Evolutionary conservation across 2,888 invertebrate genomes (phyloP).

Genomic region (Argyra leucocephala): DNA sequence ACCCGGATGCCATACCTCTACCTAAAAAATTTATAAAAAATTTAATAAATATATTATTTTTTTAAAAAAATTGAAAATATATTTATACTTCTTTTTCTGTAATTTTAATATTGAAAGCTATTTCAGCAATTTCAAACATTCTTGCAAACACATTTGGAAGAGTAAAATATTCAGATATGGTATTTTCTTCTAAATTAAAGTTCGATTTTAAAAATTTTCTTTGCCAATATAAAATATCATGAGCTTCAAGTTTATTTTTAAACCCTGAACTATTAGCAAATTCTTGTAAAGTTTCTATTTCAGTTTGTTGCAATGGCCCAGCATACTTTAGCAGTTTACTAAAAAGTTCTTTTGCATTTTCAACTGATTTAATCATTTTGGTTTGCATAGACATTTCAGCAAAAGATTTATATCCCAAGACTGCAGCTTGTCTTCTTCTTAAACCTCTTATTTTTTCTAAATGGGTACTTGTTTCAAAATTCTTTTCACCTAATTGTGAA

Average conservation of each 20-base stretch:
- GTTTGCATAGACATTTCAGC: slow-evolving; percentile 87
- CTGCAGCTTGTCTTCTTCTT: slow-evolving; percentile 60
- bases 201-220: slow-evolving; percentile 60
- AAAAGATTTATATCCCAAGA: slow-evolving; percentile 69
- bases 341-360: slow-evolving; percentile 63
- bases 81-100: slow-evolving; percentile 47
- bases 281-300: slow-evolving; percentile 58
- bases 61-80: slow-evolving; percentile 28
- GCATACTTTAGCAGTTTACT: slow-evolving; percentile 58
- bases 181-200: slow-evolving; percentile 60
- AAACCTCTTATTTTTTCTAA: slow-evolving; percentile 67
- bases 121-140: slow-evolving; percentile 64
- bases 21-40: slow-evolving; percentile 27
- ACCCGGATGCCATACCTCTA: slow-evolving; percentile 75
- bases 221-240: slow-evolving; percentile 84
- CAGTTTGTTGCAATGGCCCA: slow-evolving; percentile 63
- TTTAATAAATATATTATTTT: not conserved
- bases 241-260: slow-evolving; percentile 57
- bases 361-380: slow-evolving; percentile 76
- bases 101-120: slow-evolving; percentile 68
- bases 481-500: slow-evolving; percentile 54
- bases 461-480: slow-evolving; percentile 59
- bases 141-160: slow-evolving; percentile 68
- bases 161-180: slow-evolving; percentile 72
- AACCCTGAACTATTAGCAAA: slow-evolving; percentile 69